Evolutionary conservation across 2,888 invertebrate species (phyloP), one percentile per base, ranked within the genome.

Genomic region (Brachynemurus nebulosus): DNA sequence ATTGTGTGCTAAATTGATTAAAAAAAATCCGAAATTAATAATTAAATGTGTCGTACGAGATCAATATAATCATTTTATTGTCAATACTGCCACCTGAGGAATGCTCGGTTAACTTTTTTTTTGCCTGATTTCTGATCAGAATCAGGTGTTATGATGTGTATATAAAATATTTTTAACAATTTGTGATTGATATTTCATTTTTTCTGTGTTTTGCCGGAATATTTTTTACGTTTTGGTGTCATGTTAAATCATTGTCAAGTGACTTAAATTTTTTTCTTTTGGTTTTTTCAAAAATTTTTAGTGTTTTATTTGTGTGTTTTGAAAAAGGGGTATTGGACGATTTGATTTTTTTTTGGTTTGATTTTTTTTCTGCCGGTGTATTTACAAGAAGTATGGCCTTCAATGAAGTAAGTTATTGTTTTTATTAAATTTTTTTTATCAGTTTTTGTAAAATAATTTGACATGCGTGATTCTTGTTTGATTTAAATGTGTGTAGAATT

Each of bases 351-450:
- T n/a, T n/a, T n/a, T n/a, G n/a, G n/a, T n/a, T 14, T 30, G n/a
- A 4, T 30, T 12, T 70, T 69, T 47, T 69, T 68, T 66, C 66
- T 64, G 60, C 62, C 56, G 64, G 64, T 60, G 65, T 57, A 63
- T 62, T 63, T 64, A 45, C 67, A 68, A 63, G 72, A 75, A 71
- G 70, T 63, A 80, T 80, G 80, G 78, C 80, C 78, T 80, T 79
- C 76, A 79, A 79, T 76, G 78, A 80, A 78, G 80, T 80, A 65
- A 72, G 74, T 12, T 30, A 12, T 30, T 30, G 14, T 30, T 30
- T 30, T 14, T 14, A 12, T 12, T 30, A 30, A n/a, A 30, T 30
- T 12, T 30, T n/a, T 30, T 30, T n/a, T n/a, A n/a, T n/a, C n/a
- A n/a, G n/a, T n/a, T n/a, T n/a, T n/a, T n/a, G n/a, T n/a, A n/a